phyloP scores from a whole-genome alignment of 2,888 invertebrate species.

The Thymelicus sylvestris region DNA sequence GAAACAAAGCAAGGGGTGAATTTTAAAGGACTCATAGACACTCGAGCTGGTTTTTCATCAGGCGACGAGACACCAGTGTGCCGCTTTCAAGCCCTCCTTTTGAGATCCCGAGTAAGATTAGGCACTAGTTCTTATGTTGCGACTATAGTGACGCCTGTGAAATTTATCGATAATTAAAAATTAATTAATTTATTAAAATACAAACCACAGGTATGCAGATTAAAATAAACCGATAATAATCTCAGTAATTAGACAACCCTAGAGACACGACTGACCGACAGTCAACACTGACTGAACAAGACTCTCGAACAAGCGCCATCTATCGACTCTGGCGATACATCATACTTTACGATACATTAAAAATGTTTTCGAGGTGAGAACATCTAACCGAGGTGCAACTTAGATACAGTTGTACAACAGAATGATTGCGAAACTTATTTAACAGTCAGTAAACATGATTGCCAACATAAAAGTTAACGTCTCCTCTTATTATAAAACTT shows the following conservation, averaged over 20 bases:
- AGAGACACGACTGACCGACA: too few species aligned
- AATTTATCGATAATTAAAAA: conserved; percentile 20
- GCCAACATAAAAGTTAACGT: conserved; percentile 18
- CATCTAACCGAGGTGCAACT: too few species aligned
- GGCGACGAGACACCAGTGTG: conserved; percentile 69
- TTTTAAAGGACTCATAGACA: conserved; percentile 75
- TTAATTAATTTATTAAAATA: not conserved
- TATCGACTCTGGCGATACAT: too few species aligned
- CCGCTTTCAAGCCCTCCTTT: conserved; percentile 77
- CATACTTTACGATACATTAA: too few species aligned
- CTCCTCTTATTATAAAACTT: conserved; percentile 25
- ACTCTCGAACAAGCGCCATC: too few species aligned
- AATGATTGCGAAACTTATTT: conserved; percentile 14
- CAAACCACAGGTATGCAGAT: too few species aligned
- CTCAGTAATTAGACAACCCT: too few species aligned
- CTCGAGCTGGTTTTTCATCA: conserved; percentile 80
- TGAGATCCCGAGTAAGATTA: conserved; percentile 82
- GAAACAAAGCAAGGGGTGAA: conserved; percentile 78
- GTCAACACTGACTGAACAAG: too few species aligned
- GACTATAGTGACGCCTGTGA: conserved; percentile 54
- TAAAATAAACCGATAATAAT: too few species aligned
- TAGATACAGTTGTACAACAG: conserved; percentile 4
- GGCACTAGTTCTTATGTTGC: conserved; percentile 77
- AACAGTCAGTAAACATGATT: conserved; percentile 12
- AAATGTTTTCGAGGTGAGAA: too few species aligned